These are phyloP conservation scores for Chauna torquata DNA, from an alignment of 2,113 vertebrate species.

Conservation along the genomic window DNA sequence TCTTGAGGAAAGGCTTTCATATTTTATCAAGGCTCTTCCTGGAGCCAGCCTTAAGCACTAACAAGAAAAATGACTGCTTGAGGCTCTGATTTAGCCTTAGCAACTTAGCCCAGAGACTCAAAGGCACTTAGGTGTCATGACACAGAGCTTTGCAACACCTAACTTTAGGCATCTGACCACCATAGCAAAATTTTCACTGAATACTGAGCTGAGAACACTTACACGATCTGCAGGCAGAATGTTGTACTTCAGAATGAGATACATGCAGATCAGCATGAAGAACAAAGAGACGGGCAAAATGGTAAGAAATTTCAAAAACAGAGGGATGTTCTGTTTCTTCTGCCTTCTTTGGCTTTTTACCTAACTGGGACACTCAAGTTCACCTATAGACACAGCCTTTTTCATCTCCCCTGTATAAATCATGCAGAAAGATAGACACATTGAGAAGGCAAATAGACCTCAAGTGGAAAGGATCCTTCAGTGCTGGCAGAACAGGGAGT, in stretches of 20 bases:
- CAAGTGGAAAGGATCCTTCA: background rate
- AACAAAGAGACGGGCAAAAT: background rate
- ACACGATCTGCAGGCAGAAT: background rate
- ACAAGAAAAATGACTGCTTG: slow-evolving; percentile 2
- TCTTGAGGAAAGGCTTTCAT: slow-evolving; percentile 33
- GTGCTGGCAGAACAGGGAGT: background rate
- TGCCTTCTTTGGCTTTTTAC: background rate
- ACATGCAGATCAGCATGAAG: background rate
- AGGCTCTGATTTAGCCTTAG: background rate
- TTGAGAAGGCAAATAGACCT: background rate
- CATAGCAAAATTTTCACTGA: background rate
- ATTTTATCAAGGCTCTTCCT: slow-evolving; percentile 48
- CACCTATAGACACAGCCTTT: background rate
- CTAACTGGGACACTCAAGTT: background rate
- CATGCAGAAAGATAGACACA: background rate
- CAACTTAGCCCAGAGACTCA: background rate
- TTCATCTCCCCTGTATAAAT: background rate
- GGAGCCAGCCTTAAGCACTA: slow-evolving; percentile 30
- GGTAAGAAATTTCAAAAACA: background rate
- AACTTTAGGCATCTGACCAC: background rate
- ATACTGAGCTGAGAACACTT: background rate
- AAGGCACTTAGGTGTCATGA: background rate
- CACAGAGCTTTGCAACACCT: background rate
- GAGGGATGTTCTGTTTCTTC: background rate
- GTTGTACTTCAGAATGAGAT: background rate